Evolutionary conservation across 2,888 invertebrate genomes (phyloP).

Genomic region (Mesodorylaimus sp.): DNA sequence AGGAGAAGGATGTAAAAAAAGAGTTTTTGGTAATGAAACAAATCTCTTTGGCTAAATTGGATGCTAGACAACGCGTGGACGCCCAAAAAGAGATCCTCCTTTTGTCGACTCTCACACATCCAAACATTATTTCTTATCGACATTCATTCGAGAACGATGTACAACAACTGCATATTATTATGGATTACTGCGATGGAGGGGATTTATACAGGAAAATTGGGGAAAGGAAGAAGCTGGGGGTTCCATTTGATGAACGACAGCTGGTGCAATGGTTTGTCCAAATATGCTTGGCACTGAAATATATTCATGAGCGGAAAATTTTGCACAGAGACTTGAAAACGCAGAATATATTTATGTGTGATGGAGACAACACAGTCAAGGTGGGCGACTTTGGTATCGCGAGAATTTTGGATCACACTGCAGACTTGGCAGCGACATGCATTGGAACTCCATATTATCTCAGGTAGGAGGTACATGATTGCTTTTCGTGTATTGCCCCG

Average conservation of each 20-base stretch:
- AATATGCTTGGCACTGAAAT: slow-evolving; percentile 38
- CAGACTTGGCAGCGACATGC: slow-evolving; percentile 36
- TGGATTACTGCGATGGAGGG: slow-evolving; percentile 38
- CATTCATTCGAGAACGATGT: slow-evolving; percentile 35
- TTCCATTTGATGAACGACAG: slow-evolving; percentile 33
- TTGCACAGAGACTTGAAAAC: slow-evolving; percentile 36
- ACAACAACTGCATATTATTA: slow-evolving; percentile 34
- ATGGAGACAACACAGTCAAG: too few relatives aligned
- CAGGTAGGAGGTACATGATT: slow-evolving; percentile 32
- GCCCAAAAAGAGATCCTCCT: slow-evolving; percentile 34
- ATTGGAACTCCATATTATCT: slow-evolving; percentile 37
- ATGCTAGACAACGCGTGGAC: slow-evolving; percentile 28
- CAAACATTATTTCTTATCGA: slow-evolving; percentile 36
- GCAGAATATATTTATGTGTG: slow-evolving; percentile 37
- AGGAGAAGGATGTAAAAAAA: too few relatives aligned
- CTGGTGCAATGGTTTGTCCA: slow-evolving; percentile 39
- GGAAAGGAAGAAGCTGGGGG: too few relatives aligned
- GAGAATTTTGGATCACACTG: slow-evolving; percentile 32
- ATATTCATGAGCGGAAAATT: slow-evolving; percentile 36
- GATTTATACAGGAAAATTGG: slow-evolving; percentile 34
- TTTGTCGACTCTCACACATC: slow-evolving; percentile 35
- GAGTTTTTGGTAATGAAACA: too few relatives aligned
- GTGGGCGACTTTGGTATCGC: slow-evolving; percentile 37
- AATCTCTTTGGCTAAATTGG: too few relatives aligned
- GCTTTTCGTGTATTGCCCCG: too few relatives aligned